Conservation (phyloP, 2,888 invertebrate genomes). For the Macrosiphum euphorbiae region DNA sequence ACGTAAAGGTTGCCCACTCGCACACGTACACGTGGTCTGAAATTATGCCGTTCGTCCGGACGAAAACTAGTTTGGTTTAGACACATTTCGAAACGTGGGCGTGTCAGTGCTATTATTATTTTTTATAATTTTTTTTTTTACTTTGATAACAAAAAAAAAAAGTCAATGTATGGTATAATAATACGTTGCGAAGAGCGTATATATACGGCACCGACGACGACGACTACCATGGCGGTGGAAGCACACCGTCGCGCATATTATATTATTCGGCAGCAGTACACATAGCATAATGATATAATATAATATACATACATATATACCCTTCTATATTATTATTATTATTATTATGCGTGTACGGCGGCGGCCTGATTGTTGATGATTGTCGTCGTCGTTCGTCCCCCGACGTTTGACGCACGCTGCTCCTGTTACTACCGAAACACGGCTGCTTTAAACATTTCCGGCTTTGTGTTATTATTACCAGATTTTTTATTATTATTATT, state of each 20-base stretch:
- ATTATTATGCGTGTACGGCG: not conserved
- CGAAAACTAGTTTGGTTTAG: conserved; percentile 60
- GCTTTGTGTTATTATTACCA: conserved; percentile 56
- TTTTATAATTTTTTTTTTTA: not conserved
- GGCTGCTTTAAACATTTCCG: conserved; percentile 56
- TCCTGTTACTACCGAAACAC: not conserved
- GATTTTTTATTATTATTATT: conserved; percentile 41
- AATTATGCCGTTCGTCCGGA: conserved; percentile 20
- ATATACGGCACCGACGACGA: not conserved
- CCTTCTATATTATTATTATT: conserved; percentile 49
- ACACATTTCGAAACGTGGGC: conserved; percentile 55
- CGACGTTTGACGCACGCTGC: conserved; percentile 49
- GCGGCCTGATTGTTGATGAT: conserved; percentile 53
- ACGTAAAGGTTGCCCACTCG: conserved; percentile 24
- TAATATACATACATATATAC: not conserved
- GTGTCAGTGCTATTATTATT: conserved; percentile 21
- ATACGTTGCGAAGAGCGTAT: conserved; percentile 56
- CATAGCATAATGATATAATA: not conserved
- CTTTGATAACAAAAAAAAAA: conserved; percentile 54
- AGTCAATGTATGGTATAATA: conserved; percentile 50
- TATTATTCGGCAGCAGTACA: not conserved
- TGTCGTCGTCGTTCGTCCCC: conserved; percentile 35
- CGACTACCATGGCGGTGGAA: not conserved
- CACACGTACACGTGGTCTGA: not conserved
- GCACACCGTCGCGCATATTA: not conserved